Evolutionary conservation across 35 echinoderm and acorn worm species (phyloP).

Genomic region (Holothuria glaberrima): DNA sequence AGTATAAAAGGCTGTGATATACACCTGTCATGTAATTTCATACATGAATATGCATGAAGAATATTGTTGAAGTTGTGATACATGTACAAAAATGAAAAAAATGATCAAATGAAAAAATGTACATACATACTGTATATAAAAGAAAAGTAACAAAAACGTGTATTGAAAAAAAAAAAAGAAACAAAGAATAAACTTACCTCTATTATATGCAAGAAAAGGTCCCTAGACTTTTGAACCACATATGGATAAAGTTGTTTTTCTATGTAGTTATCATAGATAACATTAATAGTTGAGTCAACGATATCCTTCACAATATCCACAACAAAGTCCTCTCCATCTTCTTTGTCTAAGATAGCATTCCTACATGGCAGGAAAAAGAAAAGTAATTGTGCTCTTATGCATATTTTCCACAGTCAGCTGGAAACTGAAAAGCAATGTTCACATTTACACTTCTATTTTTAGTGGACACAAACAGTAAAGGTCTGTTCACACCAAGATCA

Average conservation of each 20-base stretch:
- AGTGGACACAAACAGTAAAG: no score
- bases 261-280: slow-evolving; percentile 98
- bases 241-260: slow-evolving; percentile 96
- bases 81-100: neutral
- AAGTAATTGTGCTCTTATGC: no score
- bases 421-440: no score
- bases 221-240: slow-evolving; percentile 81
- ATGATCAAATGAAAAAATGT: no score
- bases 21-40: no score
- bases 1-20: no score
- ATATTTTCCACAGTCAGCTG: no score
- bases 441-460: no score
- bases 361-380: slow-evolving; percentile 51
- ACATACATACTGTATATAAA: neutral
- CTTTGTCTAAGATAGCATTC: slow-evolving; percentile 86
- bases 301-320: slow-evolving; percentile 95
- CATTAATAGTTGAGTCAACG: slow-evolving; percentile 82
- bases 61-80: neutral
- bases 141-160: no score
- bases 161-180: no score
- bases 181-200: slow-evolving; percentile 69
- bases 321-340: slow-evolving; percentile 96
- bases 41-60: neutral
- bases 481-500: no score
- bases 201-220: slow-evolving; percentile 87